Conservation (phyloP, 1,140 invertebrate genomes). For the Bombus superbus region DNA sequence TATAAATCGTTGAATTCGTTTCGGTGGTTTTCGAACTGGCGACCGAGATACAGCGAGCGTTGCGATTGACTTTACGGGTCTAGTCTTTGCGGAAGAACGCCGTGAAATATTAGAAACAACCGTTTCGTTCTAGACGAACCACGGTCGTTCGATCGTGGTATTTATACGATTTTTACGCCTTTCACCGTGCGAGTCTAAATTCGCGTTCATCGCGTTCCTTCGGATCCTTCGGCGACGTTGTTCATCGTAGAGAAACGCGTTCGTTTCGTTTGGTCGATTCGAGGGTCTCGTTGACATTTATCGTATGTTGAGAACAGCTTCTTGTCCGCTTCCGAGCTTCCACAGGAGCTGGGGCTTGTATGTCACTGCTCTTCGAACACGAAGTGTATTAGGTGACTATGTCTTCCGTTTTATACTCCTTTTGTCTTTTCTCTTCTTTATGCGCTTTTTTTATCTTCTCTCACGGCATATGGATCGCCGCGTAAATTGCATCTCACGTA, state of each 20-base stretch:
- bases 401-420: conserved; percentile 53
- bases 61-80: no score
- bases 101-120: no score
- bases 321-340: conserved; percentile 52
- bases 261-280: background rate
- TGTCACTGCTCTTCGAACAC: conserved; percentile 49
- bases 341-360: conserved; percentile 39
- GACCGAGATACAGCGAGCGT: no score
- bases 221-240: background rate
- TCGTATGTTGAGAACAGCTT: conserved; percentile 42
- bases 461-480: conserved; percentile 52
- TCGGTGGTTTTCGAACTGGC: no score
- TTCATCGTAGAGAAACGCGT: background rate
- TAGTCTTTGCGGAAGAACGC: no score
- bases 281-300: conserved; percentile 34
- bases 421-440: conserved; percentile 59
- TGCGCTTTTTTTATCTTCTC: conserved; percentile 52
- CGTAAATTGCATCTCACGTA: conserved; percentile 52
- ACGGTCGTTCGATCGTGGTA: no score
- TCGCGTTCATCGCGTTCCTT: no score
- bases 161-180: no score
- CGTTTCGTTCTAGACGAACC: no score
- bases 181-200: no score
- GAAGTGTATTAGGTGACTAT: conserved; percentile 58
- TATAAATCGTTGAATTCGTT: no score